Percentiles rank a stretch among this genome's conserved stretches.
These are phyloP conservation scores for Spongilla lacustris DNA, from an alignment of 37 sponge, comb jelly and placozoan species.

Conservation along the genomic window DNA sequence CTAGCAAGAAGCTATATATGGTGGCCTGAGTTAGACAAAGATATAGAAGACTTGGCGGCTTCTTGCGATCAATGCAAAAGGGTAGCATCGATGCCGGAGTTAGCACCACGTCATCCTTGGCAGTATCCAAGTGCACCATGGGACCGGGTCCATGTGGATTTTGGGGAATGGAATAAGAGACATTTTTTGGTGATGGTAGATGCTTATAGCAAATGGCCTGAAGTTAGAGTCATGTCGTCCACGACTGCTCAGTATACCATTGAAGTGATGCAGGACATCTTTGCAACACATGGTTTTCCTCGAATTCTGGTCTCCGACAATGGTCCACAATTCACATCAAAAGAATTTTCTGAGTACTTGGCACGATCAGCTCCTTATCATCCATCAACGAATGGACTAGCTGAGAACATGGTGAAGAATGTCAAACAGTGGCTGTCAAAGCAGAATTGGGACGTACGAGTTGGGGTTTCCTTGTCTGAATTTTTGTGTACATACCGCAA, in stretches of 20 bases:
- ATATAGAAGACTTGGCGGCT: slow-evolving; percentile 12
- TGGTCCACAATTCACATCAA: slow-evolving; percentile 27
- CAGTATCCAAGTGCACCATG: slow-evolving; percentile 17
- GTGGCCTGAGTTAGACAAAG: slow-evolving; percentile 24
- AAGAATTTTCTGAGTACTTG: no score
- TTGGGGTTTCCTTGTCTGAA: no score
- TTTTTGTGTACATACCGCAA: no score
- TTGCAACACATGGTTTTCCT: slow-evolving; percentile 29
- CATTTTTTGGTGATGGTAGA: slow-evolving; percentile 12
- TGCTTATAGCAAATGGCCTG: slow-evolving; percentile 39
- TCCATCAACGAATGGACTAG: no score
- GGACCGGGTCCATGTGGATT: slow-evolving; percentile 23
- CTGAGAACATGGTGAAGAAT: no score
- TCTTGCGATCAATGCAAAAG: neutral
- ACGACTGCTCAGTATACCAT: slow-evolving; percentile 9
- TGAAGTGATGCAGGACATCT: neutral
- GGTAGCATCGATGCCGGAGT: neutral
- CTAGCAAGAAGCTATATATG: slow-evolving; percentile 30
- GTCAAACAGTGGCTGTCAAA: no score
- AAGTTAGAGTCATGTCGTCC: slow-evolving; percentile 19
- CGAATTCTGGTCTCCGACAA: slow-evolving; percentile 15
- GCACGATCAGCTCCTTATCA: no score
- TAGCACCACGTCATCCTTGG: slow-evolving; percentile 22
- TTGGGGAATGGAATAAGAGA: neutral
- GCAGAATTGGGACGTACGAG: no score